Evolutionary conservation across 35 echinoderm and acorn worm species (phyloP).

Genomic region (Chiridota heheva): DNA sequence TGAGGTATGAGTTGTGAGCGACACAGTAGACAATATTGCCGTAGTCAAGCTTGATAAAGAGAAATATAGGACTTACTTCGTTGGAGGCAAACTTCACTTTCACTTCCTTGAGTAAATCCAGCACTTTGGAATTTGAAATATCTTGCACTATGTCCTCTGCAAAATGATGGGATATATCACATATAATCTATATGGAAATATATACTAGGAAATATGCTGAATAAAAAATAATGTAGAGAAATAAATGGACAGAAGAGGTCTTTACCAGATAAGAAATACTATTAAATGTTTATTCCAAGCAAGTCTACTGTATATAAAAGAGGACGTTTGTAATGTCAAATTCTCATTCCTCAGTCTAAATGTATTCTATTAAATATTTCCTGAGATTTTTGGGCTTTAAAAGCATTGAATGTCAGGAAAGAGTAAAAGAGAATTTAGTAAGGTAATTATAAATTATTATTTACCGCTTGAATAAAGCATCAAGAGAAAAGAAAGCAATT

Average conservation of each 20-base stretch:
- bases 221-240: background rate
- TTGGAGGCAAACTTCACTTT: conserved; percentile 60
- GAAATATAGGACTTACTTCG: conserved; percentile 48
- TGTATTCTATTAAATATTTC: too few relatives aligned
- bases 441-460: too few relatives aligned
- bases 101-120: conserved; percentile 50
- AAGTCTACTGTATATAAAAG: too few relatives aligned
- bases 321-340: too few relatives aligned
- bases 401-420: too few relatives aligned
- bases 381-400: too few relatives aligned
- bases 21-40: background rate
- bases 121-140: conserved; percentile 48
- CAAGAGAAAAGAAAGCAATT: too few relatives aligned
- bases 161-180: background rate
- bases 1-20: background rate
- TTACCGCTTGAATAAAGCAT: too few relatives aligned
- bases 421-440: too few relatives aligned
- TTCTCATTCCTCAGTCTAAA: too few relatives aligned
- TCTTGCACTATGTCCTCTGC: conserved; percentile 60
- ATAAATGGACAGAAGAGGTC: background rate
- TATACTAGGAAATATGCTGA: background rate
- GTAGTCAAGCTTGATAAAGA: too few relatives aligned
- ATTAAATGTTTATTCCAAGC: background rate
- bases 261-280: background rate
- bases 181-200: background rate